phyloP scores from a whole-genome alignment of 2,797 vertebrate genomes.

The Calcarius lapponicus region DNA sequence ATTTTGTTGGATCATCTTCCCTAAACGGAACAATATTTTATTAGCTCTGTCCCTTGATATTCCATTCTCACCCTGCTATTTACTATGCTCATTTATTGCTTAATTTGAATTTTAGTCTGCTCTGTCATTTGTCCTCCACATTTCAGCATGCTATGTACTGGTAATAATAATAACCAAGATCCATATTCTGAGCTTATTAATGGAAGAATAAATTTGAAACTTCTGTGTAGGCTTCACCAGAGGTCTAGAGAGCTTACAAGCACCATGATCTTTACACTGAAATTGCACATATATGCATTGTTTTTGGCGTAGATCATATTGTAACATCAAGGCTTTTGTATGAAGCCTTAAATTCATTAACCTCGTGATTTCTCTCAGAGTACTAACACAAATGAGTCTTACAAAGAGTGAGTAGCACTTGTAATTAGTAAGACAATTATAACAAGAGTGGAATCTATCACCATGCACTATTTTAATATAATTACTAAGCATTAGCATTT shows the following conservation, averaged over 20 bases:
- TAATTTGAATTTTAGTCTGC: neutral
- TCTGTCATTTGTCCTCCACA: neutral
- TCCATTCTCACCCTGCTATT: neutral
- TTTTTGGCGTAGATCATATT: neutral
- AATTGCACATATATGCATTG: neutral
- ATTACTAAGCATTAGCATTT: neutral
- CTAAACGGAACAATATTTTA: neutral
- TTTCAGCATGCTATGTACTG: neutral
- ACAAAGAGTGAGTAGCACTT: neutral
- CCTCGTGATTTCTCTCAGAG: neutral
- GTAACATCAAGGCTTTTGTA: neutral
- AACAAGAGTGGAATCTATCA: neutral
- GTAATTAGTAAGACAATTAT: slow-evolving; percentile 17
- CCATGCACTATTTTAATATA: neutral
- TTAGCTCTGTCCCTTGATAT: neutral
- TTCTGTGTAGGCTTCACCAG: neutral
- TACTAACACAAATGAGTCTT: neutral
- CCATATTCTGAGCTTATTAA: neutral
- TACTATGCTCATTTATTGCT: neutral
- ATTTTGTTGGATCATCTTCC: neutral
- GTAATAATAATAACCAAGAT: neutral
- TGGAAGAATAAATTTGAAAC: neutral
- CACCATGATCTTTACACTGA: neutral
- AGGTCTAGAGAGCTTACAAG: neutral
- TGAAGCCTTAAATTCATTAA: neutral